Evolutionary conservation across 2,888 invertebrate genomes (phyloP).

Genomic region (Yponomeuta sedellus): DNA sequence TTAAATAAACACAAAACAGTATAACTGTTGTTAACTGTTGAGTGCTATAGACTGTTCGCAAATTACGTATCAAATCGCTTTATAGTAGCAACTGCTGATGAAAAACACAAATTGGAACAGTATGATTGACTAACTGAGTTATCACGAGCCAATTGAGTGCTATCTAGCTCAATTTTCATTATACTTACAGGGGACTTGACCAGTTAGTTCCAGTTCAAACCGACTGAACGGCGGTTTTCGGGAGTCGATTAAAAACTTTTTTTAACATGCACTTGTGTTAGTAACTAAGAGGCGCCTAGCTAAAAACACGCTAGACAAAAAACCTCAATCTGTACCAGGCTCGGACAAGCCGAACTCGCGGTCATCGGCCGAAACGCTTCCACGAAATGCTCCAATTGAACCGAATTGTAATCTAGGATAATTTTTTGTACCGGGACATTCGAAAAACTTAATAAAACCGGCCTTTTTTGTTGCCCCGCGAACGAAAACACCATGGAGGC

Average conservation of each 20-base stretch:
- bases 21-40: no score
- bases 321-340: neutral
- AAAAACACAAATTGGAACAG: no score
- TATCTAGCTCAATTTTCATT: no score
- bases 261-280: neutral
- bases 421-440: neutral
- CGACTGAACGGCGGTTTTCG: neutral
- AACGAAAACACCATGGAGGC: neutral
- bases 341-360: neutral
- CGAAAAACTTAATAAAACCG: slow-evolving; percentile 3
- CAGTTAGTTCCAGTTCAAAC: no score
- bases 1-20: no score
- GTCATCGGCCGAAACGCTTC: neutral
- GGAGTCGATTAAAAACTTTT: neutral
- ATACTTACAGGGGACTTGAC: no score
- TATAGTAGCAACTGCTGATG: no score
- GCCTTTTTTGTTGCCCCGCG: neutral
- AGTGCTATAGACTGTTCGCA: no score
- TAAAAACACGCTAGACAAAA: neutral
- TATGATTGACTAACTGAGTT: no score
- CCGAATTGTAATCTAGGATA: neutral
- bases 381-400: neutral
- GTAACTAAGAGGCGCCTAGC: neutral
- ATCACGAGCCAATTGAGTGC: no score
- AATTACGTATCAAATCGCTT: no score